These are phyloP conservation scores for Phasia obesa DNA, from an alignment of 2,888 invertebrate genomes.

Conservation along the genomic window DNA sequence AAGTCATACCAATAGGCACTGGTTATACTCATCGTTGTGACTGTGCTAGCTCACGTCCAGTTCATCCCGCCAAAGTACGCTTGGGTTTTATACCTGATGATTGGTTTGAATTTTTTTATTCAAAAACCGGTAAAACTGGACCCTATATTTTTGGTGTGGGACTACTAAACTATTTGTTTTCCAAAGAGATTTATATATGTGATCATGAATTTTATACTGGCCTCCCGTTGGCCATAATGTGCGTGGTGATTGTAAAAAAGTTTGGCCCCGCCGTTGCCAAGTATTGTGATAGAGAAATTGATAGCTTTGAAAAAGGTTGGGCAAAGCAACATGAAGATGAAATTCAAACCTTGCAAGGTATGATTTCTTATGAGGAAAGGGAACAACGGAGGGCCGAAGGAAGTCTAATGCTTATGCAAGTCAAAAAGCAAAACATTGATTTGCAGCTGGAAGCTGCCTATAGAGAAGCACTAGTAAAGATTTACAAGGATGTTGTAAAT, in stretches of 20 bases:
- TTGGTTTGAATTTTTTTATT: slow-evolving; percentile 96
- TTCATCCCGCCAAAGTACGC: slow-evolving; percentile 89
- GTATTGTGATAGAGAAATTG: slow-evolving; percentile 87
- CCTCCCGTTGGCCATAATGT: slow-evolving; percentile 86
- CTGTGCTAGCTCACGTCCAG: slow-evolving; percentile 82
- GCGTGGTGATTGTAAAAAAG: slow-evolving; percentile 85
- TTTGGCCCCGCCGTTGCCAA: slow-evolving; percentile 86
- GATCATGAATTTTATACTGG: slow-evolving; percentile 95
- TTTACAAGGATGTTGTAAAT: slow-evolving; percentile 87
- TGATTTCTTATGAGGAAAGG: slow-evolving; percentile 85
- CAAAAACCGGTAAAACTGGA: slow-evolving; percentile 93
- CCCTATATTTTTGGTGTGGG: slow-evolving; percentile 93
- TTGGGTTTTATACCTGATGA: slow-evolving; percentile 94
- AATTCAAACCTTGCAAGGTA: slow-evolving; percentile 83
- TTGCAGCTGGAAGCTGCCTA: slow-evolving; percentile 96
- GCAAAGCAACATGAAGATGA: slow-evolving; percentile 84
- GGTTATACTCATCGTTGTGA: slow-evolving; percentile 14
- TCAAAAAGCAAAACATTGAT: slow-evolving; percentile 93
- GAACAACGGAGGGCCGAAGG: slow-evolving; percentile 90
- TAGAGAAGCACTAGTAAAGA: slow-evolving; percentile 83
- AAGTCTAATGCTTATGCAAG: slow-evolving; percentile 88
- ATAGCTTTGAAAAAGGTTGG: slow-evolving; percentile 84
- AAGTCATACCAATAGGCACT: slow-evolving; percentile 38
- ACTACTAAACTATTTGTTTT: slow-evolving; percentile 90
- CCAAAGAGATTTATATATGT: slow-evolving; percentile 95